phyloP scores from a whole-genome alignment of 2,888 invertebrate species.

The Aspidiotus rigidus region DNA sequence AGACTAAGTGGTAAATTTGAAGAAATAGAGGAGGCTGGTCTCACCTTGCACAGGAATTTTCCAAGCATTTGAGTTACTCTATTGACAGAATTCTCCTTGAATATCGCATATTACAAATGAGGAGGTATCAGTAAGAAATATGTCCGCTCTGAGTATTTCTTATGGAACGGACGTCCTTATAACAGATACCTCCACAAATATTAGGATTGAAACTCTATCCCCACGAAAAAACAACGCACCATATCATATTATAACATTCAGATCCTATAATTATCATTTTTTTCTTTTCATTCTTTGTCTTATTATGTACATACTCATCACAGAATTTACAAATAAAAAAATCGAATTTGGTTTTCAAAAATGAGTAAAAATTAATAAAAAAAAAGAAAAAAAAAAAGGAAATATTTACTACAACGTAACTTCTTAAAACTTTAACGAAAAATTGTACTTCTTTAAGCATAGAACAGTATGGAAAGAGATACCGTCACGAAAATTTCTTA shows the following conservation, averaged over 20 bases:
- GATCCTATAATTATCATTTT: conserved; percentile 9
- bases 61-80: too few relatives aligned
- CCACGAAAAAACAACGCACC: background rate
- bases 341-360: conserved; percentile 29
- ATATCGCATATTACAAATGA: too few relatives aligned
- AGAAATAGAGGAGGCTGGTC: too few relatives aligned
- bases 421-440: conserved; percentile 10
- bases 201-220: too few relatives aligned
- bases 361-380: conserved; percentile 30
- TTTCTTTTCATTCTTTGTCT: conserved; percentile 12
- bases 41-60: too few relatives aligned
- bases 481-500: background rate
- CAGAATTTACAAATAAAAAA: conserved; percentile 26
- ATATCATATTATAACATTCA: conserved; percentile 17
- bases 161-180: too few relatives aligned
- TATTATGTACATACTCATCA: conserved; percentile 16
- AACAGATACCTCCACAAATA: too few relatives aligned
- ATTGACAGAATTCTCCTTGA: too few relatives aligned
- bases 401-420: conserved; percentile 23
- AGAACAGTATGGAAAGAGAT: conserved; percentile 2
- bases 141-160: too few relatives aligned
- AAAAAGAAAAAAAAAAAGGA: too few relatives aligned
- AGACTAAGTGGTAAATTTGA: too few relatives aligned
- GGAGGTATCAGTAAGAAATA: too few relatives aligned
- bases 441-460: conserved; percentile 9